Conservation (phyloP, 2,797 vertebrate species). For the Mycteria americana region DNA sequence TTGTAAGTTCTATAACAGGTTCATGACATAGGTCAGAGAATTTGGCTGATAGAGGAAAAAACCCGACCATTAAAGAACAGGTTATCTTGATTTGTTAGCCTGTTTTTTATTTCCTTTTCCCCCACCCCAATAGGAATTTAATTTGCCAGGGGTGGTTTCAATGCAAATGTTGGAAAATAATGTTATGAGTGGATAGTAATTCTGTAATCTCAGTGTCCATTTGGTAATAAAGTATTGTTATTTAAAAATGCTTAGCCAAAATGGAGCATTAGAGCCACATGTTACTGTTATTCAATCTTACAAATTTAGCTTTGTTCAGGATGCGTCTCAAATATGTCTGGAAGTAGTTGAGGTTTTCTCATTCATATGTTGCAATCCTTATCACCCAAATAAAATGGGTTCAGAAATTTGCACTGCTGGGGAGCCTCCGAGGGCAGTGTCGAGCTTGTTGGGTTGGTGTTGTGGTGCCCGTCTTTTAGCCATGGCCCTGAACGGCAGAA, state of each 20-base stretch:
- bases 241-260: background rate
- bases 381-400: background rate
- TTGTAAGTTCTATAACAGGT: background rate
- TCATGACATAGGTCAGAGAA: background rate
- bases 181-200: background rate
- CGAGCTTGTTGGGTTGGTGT: background rate
- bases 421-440: fast-evolving
- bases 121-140: background rate
- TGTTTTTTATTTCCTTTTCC: background rate
- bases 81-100: constrained; percentile 7
- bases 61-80: background rate
- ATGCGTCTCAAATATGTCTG: background rate
- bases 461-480: background rate
- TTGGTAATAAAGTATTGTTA: background rate
- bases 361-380: background rate
- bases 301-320: background rate
- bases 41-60: background rate
- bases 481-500: background rate
- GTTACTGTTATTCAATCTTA: background rate
- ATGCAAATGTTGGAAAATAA: background rate
- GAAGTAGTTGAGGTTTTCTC: background rate
- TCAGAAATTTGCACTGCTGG: background rate
- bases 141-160: background rate
- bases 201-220: background rate
- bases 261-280: background rate